A percentile compares a stretch with the other conserved stretches of the same genome.
Conservation (phyloP, 2,797 vertebrate species). For the Picus viridis region DNA sequence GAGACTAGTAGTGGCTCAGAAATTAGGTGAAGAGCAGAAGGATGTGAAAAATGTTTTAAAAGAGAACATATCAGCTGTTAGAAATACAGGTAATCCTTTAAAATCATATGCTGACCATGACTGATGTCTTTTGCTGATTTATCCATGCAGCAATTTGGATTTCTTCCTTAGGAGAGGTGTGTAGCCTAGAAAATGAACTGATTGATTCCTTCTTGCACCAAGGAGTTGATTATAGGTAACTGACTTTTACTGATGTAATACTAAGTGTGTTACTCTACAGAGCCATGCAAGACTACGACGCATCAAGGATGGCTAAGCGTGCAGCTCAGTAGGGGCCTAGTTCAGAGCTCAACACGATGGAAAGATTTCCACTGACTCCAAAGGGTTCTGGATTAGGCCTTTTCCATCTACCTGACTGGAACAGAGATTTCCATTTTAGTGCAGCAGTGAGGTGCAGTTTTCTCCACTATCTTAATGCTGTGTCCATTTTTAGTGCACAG, state of each 20-base stretch:
- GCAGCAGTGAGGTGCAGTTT: neutral
- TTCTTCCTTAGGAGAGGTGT: neutral
- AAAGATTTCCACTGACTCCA: neutral
- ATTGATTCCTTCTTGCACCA: neutral
- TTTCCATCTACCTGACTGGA: neutral
- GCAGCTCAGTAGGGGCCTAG: neutral
- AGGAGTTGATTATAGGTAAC: neutral
- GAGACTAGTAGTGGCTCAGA: neutral
- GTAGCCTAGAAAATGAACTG: neutral
- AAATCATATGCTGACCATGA: neutral
- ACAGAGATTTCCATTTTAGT: neutral
- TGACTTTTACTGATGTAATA: neutral
- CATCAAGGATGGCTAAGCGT: neutral
- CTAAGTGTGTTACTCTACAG: neutral
- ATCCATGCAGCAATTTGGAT: neutral
- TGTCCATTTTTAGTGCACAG: neutral
- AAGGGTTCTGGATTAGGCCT: neutral
- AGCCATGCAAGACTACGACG: neutral
- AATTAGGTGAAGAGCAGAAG: neutral
- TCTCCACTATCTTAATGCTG: too few species aligned
- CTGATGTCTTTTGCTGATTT: neutral
- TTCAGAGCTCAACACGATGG: neutral
- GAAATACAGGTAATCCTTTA: neutral
- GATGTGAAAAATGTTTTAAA: neutral
- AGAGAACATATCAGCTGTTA: neutral